Percentiles rank a stretch among this genome's conserved stretches.
Conservation (phyloP, 64 coral and sea anemone genomes). For the Trachythela sp. region DNA sequence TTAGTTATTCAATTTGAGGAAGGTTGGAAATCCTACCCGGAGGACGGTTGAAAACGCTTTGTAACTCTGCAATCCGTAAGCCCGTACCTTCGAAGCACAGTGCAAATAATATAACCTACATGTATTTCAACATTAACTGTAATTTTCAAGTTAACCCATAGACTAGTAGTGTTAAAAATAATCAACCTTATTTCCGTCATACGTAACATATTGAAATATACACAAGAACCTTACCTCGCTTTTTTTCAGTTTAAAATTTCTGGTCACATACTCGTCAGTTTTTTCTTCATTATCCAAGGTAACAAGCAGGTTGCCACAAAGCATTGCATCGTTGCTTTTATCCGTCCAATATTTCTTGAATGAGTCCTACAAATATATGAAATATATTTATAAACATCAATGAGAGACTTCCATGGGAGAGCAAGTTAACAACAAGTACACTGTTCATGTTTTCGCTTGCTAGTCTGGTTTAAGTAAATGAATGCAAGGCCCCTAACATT, state of each 20-base stretch:
- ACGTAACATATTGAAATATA: background rate
- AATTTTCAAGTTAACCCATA: no score
- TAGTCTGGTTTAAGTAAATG: no score
- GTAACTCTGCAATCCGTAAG: no score
- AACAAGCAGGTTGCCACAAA: background rate
- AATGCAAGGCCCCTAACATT: no score
- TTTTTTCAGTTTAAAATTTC: slow-evolving; percentile 7
- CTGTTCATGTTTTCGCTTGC: background rate
- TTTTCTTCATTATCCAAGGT: background rate
- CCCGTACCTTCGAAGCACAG: no score
- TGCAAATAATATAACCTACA: no score
- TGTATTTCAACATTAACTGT: no score
- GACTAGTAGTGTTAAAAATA: no score
- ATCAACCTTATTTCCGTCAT: no score
- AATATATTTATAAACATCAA: background rate
- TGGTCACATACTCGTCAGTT: background rate
- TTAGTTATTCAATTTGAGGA: no score
- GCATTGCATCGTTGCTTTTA: slow-evolving; percentile 21
- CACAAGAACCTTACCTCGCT: background rate
- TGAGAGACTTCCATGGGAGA: background rate
- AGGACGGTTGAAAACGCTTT: no score
- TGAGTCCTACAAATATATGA: background rate
- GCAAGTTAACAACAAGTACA: background rate
- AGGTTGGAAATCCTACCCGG: no score
- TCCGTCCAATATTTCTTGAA: slow-evolving; percentile 11